Evolutionary conservation across 2,113 vertebrate species (phyloP).

Genomic region (Corythaixoides concolor): DNA sequence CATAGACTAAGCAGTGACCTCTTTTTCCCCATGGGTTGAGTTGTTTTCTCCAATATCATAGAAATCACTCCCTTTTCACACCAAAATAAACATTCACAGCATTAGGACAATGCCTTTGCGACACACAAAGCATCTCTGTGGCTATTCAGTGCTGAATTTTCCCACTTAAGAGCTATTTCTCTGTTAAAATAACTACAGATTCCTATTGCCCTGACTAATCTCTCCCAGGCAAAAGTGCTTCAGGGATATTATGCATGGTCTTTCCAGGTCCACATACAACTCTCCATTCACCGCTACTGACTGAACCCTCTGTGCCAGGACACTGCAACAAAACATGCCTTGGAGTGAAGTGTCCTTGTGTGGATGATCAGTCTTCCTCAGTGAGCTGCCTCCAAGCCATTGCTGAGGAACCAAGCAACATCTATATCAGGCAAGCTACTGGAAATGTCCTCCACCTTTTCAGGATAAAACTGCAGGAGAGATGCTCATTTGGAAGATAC

Average conservation of each 20-base stretch:
- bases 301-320: not conserved
- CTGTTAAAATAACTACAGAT: not conserved
- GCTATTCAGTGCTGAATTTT: not conserved
- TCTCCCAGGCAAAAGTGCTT: not conserved
- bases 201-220: not conserved
- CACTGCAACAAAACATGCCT: not conserved
- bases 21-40: not conserved
- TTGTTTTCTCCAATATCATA: not conserved
- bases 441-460: not conserved
- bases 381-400: not conserved
- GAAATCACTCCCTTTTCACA: not conserved
- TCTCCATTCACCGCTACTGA: rapidly evolving
- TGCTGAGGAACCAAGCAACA: not conserved
- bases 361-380: not conserved
- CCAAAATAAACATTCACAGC: not conserved
- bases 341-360: not conserved
- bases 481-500: not conserved
- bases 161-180: not conserved
- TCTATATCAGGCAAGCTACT: not conserved
- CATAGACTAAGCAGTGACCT: not conserved
- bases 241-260: not conserved
- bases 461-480: not conserved
- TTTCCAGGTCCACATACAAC: not conserved
- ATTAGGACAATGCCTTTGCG: not conserved
- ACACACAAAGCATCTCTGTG: not conserved